Evolutionary conservation across 1,140 invertebrate genomes (phyloP).

Genomic region (Calliopsis andreniformis): DNA sequence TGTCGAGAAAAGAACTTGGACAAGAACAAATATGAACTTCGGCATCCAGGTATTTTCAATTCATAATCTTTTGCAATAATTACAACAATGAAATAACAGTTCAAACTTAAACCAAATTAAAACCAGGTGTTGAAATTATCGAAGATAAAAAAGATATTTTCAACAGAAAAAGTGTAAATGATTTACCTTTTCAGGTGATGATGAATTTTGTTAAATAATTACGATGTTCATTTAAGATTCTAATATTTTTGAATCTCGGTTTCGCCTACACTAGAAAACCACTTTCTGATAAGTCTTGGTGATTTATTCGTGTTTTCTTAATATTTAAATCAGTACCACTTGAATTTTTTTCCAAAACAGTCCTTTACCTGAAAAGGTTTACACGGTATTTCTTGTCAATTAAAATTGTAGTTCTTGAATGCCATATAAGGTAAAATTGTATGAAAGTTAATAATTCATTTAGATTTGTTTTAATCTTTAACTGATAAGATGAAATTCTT

Average conservation of each 20-base stretch:
- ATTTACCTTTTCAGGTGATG: no score
- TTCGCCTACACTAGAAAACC: neutral
- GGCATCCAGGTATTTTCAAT: constrained; percentile 86
- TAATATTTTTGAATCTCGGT: constrained; percentile 3
- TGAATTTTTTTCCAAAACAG: constrained; percentile 1
- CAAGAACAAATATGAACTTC: constrained; percentile 88
- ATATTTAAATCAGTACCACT: constrained; percentile 49
- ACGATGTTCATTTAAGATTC: constrained; percentile 10
- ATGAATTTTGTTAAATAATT: neutral
- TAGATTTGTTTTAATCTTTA: no score
- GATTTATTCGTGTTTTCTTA: constrained; percentile 13
- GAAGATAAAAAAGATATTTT: no score
- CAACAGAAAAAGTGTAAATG: no score
- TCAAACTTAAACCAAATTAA: no score
- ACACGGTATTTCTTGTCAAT: no score
- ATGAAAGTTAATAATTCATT: no score
- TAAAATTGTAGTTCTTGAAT: no score
- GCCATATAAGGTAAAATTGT: no score
- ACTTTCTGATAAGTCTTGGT: constrained; percentile 8
- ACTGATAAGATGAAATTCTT: no score
- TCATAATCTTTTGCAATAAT: neutral
- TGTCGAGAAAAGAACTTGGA: constrained; percentile 92
- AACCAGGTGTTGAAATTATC: no score
- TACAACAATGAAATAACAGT: no score
- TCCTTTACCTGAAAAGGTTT: constrained; percentile 9